Base-by-base conservation (phyloP, 2,888 invertebrate species). In the Agrilus cyanescens region DNA sequence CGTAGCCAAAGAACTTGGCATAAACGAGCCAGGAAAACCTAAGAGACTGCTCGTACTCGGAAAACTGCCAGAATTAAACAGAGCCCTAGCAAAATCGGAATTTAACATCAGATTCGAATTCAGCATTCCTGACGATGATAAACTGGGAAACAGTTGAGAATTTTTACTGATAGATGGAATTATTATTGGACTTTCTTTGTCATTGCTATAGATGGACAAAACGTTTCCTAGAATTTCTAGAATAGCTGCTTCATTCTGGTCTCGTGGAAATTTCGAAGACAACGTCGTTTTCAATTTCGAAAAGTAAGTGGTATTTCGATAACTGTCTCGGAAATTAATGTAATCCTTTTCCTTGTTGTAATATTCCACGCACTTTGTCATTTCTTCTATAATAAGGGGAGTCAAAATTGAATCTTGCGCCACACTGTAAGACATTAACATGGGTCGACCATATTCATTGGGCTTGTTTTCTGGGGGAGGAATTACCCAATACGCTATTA, bases 391-490 rank as follows among this genome's bases (percentile, higher is more conserved):
- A 12, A 89, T 77, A 57, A 85, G 84, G 51, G 82, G 76, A 1
- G 87, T 79, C 41, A 93, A 70, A 54, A 84, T 82, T 40, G 80
- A 79, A 57, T 94, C 93, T 55, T 88, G 83, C 3, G 82, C 70
- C 48, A 90, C 77, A 47, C 82, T 85, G 61, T 90, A 91, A 51
- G 86, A 86, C 69, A 95, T 80, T 36, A 86, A 71, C 80, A 95
- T 84, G 1, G 95, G 95, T 35, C 90, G 79, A 0, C 93, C 93
- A 65, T 93, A 91, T 65, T 94, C 94, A 41, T 86, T 81, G 8
- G 90, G 89, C 54, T 87, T 79, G 58, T 85, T 85, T 70, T 95
- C 95, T 34, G 89, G 86, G 2, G 95, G 94, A n/a, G 95, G 93
- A 71, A 89, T 80, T 4, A 94, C 90, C 94, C 95, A 95, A 66